A percentile compares a stretch with the other conserved stretches of the same genome.
Conservation (phyloP, 2,888 invertebrate species). For the Ceraclea dissimilis region DNA sequence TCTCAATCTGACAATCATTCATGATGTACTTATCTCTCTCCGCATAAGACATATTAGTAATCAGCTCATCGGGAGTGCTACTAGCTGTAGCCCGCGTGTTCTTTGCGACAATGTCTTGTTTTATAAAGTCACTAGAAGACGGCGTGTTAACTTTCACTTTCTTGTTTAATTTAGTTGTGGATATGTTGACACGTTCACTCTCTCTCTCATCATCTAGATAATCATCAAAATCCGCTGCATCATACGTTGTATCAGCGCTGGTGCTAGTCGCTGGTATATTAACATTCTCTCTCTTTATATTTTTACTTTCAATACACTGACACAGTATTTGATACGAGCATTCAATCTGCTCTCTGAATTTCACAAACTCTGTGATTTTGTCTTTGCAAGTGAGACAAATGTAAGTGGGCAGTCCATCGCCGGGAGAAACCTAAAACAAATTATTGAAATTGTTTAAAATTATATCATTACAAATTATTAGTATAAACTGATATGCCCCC, state of each 20-base stretch:
- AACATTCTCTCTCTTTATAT: no score
- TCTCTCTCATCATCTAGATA: background rate
- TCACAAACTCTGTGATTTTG: conserved; percentile 29
- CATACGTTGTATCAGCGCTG: background rate
- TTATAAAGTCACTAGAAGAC: background rate
- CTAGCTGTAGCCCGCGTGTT: background rate
- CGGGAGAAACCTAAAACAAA: conserved; percentile 28
- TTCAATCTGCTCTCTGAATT: conserved; percentile 30
- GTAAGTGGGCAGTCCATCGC: conserved; percentile 29
- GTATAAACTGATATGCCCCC: no score
- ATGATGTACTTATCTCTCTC: conserved; percentile 16
- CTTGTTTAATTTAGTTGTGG: background rate
- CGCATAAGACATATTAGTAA: conserved; percentile 17
- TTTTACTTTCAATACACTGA: conserved; percentile 26
- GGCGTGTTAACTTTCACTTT: background rate
- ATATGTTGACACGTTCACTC: no score
- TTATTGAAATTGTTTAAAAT: no score
- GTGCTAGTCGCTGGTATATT: no score
- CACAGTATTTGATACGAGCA: conserved; percentile 29
- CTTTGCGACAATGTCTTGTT: background rate
- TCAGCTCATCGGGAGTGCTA: conserved; percentile 14
- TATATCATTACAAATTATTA: no score
- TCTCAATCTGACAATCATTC: conserved; percentile 15
- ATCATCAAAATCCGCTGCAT: background rate
- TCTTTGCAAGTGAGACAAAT: conserved; percentile 29